These are phyloP conservation scores for Apogon talboti DNA, from an alignment of 2,797 vertebrate species.

Conservation along the genomic window DNA sequence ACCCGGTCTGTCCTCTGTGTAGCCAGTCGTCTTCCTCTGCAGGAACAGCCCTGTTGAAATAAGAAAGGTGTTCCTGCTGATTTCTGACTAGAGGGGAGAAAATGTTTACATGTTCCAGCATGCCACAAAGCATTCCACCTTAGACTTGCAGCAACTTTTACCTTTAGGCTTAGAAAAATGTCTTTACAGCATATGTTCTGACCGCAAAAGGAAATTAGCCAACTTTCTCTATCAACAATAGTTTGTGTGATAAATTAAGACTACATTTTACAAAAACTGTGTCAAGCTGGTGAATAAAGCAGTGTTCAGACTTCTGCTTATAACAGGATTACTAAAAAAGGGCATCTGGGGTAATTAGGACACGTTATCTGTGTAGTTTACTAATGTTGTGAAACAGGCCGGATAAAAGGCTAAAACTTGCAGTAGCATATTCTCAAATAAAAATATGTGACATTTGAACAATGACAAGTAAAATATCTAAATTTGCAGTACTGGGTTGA, in stretches of 20 bases:
- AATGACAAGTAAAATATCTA: background rate
- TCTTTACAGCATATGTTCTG: background rate
- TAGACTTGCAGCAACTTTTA: slow-evolving; percentile 42
- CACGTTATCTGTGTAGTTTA: slow-evolving; percentile 40
- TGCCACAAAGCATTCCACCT: slow-evolving; percentile 73
- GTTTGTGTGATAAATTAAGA: slow-evolving; percentile 22
- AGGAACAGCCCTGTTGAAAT: slow-evolving; percentile 56
- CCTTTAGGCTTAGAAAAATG: slow-evolving; percentile 14
- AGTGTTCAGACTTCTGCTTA: slow-evolving; percentile 39
- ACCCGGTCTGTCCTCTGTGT: slow-evolving; percentile 11
- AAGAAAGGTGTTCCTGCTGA: slow-evolving; percentile 25
- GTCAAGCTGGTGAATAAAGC: slow-evolving; percentile 26
- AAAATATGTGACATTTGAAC: too few species aligned
- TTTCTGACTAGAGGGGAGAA: slow-evolving; percentile 36
- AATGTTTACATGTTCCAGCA: slow-evolving; percentile 73
- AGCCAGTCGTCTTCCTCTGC: slow-evolving; percentile 8
- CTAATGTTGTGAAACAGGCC: slow-evolving; percentile 54
- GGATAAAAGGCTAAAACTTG: slow-evolving; percentile 7
- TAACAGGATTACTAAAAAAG: slow-evolving; percentile 43
- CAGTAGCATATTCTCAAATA: slow-evolving; percentile 10
- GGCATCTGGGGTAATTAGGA: slow-evolving; percentile 59
- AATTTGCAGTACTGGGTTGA: background rate
- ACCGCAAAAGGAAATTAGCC: slow-evolving; percentile 5
- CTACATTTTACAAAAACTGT: slow-evolving; percentile 19
- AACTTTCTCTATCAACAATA: slow-evolving; percentile 5